These are phyloP conservation scores for Plemyria rubiginata DNA, from an alignment of 2,888 invertebrate genomes.

Conservation along the genomic window DNA sequence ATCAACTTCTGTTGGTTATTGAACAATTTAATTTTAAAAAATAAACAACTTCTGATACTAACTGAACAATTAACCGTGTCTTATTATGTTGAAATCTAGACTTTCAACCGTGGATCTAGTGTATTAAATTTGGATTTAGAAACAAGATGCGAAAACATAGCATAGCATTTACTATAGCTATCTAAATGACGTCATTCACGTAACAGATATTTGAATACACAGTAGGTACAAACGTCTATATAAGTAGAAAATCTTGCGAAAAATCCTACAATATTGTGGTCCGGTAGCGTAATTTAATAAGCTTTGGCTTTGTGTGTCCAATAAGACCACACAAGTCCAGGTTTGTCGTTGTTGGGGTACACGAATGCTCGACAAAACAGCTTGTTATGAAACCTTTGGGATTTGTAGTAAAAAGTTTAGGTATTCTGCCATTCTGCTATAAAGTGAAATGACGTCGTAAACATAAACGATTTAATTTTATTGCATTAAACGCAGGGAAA, in stretches of 20 bases:
- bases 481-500: background rate
- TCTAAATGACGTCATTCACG: background rate
- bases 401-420: constrained; percentile 27
- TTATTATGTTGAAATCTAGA: too few species aligned
- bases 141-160: too few species aligned
- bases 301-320: constrained; percentile 37
- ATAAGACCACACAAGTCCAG: constrained; percentile 32
- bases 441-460: constrained; percentile 18
- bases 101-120: too few species aligned
- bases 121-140: too few species aligned
- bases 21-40: too few species aligned
- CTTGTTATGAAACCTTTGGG: constrained; percentile 26
- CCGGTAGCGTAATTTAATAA: constrained; percentile 38
- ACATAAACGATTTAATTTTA: constrained; percentile 21
- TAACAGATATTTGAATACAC: background rate
- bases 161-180: too few species aligned
- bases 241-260: constrained; percentile 6
- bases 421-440: constrained; percentile 16
- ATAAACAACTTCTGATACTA: too few species aligned
- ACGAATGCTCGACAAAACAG: constrained; percentile 20
- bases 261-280: constrained; percentile 34
- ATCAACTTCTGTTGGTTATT: too few species aligned
- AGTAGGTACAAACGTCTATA: background rate
- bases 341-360: constrained; percentile 30
- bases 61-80: too few species aligned